Evolutionary conservation across 2,888 invertebrate species (phyloP).

Genomic region (Aleiodes testaceus): DNA sequence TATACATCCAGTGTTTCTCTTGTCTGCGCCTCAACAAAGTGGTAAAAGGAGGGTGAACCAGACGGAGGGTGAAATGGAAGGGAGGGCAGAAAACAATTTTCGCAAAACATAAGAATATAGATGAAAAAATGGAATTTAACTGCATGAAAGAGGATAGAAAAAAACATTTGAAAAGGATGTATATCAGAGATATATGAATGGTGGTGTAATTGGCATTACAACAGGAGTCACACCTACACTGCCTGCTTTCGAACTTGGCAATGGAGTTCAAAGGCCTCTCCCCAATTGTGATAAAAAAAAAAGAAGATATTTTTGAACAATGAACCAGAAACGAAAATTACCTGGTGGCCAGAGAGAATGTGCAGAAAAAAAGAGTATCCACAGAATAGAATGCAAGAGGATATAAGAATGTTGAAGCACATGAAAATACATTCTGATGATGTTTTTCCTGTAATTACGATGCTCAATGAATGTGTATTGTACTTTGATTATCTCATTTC

Average conservation of each 20-base stretch:
- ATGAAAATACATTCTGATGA: conserved; percentile 45
- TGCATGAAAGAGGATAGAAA: too few species aligned
- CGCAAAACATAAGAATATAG: too few species aligned
- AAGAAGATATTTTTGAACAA: conserved; percentile 31
- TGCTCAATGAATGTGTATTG: conserved; percentile 12
- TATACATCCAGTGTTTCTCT: conserved; percentile 32
- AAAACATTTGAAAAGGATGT: background rate
- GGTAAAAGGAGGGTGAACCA: conserved; percentile 45
- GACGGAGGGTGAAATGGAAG: conserved; percentile 31
- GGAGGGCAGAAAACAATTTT: background rate
- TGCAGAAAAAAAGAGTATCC: background rate
- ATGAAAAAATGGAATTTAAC: too few species aligned
- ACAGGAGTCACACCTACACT: conserved; percentile 44
- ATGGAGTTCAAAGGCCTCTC: conserved; percentile 46
- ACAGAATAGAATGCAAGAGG: background rate
- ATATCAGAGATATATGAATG: conserved; percentile 22
- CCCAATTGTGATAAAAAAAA: too few species aligned
- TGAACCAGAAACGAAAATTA: background rate
- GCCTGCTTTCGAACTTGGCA: conserved; percentile 31
- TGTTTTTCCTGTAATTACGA: conserved; percentile 52
- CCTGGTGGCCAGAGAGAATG: background rate
- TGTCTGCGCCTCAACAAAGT: conserved; percentile 40
- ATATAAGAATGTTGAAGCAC: background rate
- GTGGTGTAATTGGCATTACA: conserved; percentile 28
- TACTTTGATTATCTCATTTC: background rate